Evolutionary conservation across 2,797 vertebrate genomes (phyloP), one percentile per base, ranked within the genome.

Genomic region (Manis pentadactyla): DNA sequence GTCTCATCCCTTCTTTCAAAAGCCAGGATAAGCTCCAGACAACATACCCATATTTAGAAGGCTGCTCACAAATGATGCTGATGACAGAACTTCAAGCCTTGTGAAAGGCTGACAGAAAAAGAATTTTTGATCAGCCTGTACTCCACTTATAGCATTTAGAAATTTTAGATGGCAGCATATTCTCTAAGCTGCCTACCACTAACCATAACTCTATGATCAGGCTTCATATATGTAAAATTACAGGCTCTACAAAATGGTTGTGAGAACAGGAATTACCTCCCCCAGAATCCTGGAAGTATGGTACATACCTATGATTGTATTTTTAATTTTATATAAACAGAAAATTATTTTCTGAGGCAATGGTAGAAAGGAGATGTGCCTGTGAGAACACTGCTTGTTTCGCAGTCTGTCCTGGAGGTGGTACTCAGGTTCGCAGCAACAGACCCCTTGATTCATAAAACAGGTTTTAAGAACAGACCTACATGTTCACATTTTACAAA

Each of bases 241-340:
- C 0, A 49, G n/a, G 49, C 37, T 55, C 53, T 57, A 75, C n/a
- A 73, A 37, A 68, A 84, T 13, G 55, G 75, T n/a, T 83, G 57
- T 39, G 57, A 93, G 89, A 79, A 53, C 13, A 51, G 59, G n/a
- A 71, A 75, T 23, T n/a, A 9, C 53, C n/a, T 71, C 27, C 49
- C 27, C 42, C 3, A 5, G 42, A 61, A 78, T 42, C 71, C 55
- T 46, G 66, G 23, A 78, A 85, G 55, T 39, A n/a, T 5, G 61
- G 59, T 3, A 29, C 34, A 92, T 6, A 39, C 12, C 19, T n/a
- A 61, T 46, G 37, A n/a, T 53, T 75, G n/a, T 34, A 86, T 31
- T 85, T 96, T 92, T 39, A 90, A 91, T 95, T 94, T 94, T 81
- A 51, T 6, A 57, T 46, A 39, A 90, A 87, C 31, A 71, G 87